These are phyloP conservation scores for Thalassoma bifasciatum DNA, from an alignment of 2,113 vertebrate species.

Conservation along the genomic window DNA sequence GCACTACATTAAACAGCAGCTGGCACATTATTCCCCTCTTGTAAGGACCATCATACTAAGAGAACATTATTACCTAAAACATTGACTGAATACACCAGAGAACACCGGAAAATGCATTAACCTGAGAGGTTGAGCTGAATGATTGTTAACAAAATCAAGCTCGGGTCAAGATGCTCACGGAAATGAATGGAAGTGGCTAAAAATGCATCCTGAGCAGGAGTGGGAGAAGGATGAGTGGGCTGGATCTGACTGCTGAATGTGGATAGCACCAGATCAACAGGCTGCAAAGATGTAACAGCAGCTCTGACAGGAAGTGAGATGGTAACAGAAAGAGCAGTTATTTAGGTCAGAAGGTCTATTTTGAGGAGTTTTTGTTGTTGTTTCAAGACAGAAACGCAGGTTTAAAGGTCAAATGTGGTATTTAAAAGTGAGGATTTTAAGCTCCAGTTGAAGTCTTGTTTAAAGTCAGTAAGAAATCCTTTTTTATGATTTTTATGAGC, in stretches of 20 bases:
- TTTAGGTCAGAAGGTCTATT: background rate
- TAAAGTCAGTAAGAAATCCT: no score
- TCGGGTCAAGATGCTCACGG: constrained; percentile 49
- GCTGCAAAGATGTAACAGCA: background rate
- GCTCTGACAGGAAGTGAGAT: background rate
- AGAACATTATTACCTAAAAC: constrained; percentile 77
- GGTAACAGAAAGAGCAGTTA: background rate
- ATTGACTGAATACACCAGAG: constrained; percentile 62
- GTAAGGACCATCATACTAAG: constrained; percentile 76
- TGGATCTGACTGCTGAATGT: constrained; percentile 7
- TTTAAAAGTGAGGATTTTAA: no score
- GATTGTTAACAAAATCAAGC: constrained; percentile 52
- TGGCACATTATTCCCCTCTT: constrained; percentile 76
- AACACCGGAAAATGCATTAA: constrained; percentile 67
- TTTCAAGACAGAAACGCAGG: background rate
- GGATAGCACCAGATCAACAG: constrained; percentile 34
- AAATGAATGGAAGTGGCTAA: constrained; percentile 53
- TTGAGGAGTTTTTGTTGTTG: background rate
- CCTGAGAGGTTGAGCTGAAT: constrained; percentile 64
- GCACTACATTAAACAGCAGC: constrained; percentile 83
- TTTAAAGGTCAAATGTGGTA: no score
- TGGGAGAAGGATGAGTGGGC: constrained; percentile 7
- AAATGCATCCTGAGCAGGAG: constrained; percentile 33
- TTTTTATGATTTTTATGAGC: constrained; percentile 48
- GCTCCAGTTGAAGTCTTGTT: constrained; percentile 45